Base-by-base conservation (phyloP, 2,113 vertebrate species). In the Merops nubicus region DNA sequence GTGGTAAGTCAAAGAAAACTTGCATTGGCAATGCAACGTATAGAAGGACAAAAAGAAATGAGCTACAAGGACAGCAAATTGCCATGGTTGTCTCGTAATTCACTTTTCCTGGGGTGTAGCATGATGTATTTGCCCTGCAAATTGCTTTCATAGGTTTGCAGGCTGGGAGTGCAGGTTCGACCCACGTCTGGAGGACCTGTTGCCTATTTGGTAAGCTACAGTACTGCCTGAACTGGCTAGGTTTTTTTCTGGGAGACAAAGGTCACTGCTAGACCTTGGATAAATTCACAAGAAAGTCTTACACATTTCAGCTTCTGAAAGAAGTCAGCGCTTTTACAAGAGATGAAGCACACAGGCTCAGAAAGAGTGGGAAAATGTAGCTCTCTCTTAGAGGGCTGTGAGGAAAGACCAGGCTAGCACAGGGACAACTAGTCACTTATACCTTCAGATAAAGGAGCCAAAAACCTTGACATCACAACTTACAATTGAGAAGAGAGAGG, bases 21-120 rank as follows among this genome's bases (percentile, higher is more conserved):
- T 5, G 0, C 8, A 20, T n/a, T 4, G 1, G 57, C 6, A 26
- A 48, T 38, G 15, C 28, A 93, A 31, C 22, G 13, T 45, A 29
- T 1, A 48, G 60, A 72, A 82, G 14, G 25, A 42, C 15, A 72
- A 90, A 76, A 76, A 57, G 42, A 59, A 77, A 54, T 33, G 11
- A 19, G 12, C 5, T 72, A 48, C 45, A 6, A 76, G 38, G 11
- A 60, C 51, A 53, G 40, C 54, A 72, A 86, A 76, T 54, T 48
- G 26, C 26, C 69, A 4, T 36, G 10, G 6, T 34, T 42, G 18
- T 8, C 29, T 64, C 25, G 15, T 60, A 42, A 53, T 81, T 85
- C 38, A 40, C 43, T 60, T 81, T 65, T 70, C 19, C 2, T 0
- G 40, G 22, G 36, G 19, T 68, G 19, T 68, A 62, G 67, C 28